phyloP scores from a whole-genome alignment of 2,113 vertebrate species.

The Saimiri boliviensis region DNA sequence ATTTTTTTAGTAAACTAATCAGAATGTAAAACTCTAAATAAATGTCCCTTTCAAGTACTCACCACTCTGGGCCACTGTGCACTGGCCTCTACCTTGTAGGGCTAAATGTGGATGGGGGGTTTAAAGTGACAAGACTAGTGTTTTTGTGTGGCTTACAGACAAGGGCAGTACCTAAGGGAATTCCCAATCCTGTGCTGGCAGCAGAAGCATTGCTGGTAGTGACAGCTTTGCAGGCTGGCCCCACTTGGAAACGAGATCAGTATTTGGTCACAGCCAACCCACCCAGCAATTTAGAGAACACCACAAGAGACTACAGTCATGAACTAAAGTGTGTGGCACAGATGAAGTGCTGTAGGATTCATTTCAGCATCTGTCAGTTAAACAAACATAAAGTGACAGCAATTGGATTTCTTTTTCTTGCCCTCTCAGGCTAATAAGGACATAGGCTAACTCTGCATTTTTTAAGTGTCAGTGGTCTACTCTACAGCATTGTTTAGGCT shows the following conservation, averaged over 20 bases:
- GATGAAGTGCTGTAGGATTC: neutral
- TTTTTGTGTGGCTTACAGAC: neutral
- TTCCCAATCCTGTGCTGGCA: neutral
- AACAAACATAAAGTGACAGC: neutral
- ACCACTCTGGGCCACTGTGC: neutral
- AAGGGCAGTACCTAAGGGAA: rapidly evolving
- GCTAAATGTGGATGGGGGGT: neutral
- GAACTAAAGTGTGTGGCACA: neutral
- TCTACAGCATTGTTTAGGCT: neutral
- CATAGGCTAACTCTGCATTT: neutral
- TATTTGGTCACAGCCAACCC: neutral
- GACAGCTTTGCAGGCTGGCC: neutral
- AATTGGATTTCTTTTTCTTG: neutral
- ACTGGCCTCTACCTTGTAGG: neutral
- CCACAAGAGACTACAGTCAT: neutral
- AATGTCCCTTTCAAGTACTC: neutral
- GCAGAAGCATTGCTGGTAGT: neutral
- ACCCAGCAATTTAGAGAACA: neutral
- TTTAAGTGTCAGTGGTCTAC: neutral
- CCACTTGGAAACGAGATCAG: neutral
- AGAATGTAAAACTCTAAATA: neutral
- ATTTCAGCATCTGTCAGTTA: rapidly evolving
- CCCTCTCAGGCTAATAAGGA: neutral
- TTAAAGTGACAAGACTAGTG: neutral
- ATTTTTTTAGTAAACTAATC: neutral